phyloP scores from a whole-genome alignment of 1,140 invertebrate genomes.

The Drosophila aff. region DNA sequence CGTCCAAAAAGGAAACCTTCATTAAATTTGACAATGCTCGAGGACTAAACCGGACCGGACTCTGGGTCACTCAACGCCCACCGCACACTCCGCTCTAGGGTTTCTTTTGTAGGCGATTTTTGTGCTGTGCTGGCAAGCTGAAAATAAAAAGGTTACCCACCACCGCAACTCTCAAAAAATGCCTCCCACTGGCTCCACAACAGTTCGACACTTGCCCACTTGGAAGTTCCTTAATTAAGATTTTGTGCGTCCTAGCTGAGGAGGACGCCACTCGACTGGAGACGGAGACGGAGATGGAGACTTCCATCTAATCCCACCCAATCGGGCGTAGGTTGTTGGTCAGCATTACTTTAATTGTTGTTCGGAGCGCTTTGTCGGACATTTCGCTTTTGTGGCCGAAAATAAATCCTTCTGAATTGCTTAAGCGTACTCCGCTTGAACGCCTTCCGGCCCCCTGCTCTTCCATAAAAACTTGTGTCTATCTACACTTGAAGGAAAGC shows the following conservation, averaged over 20 bases:
- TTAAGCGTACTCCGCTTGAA: constrained; percentile 73
- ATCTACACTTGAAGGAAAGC: constrained; percentile 16
- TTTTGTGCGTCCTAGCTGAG: constrained; percentile 71
- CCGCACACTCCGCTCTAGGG: constrained; percentile 11
- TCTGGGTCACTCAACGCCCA: constrained; percentile 24
- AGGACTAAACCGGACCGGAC: constrained; percentile 36
- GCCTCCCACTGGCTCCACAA: constrained; percentile 14
- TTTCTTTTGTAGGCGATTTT: constrained; percentile 71
- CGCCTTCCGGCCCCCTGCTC: constrained; percentile 44
- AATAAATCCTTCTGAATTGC: constrained; percentile 84
- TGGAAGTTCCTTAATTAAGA: constrained; percentile 83
- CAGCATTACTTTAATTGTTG: constrained; percentile 84
- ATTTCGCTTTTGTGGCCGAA: constrained; percentile 79
- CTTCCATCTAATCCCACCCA: constrained; percentile 59
- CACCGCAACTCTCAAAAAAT: constrained; percentile 42
- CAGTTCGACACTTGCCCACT: constrained; percentile 71
- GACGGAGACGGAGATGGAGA: background rate
- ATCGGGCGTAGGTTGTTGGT: constrained; percentile 61
- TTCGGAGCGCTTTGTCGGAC: constrained; percentile 67
- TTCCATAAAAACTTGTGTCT: constrained; percentile 13
- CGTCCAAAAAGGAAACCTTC: constrained; percentile 69
- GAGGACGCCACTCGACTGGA: constrained; percentile 35
- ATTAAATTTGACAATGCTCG: constrained; percentile 81
- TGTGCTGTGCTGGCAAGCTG: constrained; percentile 64
- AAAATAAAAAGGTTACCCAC: constrained; percentile 57